Percentiles rank a stretch among this genome's conserved stretches.
Evolutionary conservation across 2,888 invertebrate genomes (phyloP).

Genomic region (Lepidochrysops patricia): DNA sequence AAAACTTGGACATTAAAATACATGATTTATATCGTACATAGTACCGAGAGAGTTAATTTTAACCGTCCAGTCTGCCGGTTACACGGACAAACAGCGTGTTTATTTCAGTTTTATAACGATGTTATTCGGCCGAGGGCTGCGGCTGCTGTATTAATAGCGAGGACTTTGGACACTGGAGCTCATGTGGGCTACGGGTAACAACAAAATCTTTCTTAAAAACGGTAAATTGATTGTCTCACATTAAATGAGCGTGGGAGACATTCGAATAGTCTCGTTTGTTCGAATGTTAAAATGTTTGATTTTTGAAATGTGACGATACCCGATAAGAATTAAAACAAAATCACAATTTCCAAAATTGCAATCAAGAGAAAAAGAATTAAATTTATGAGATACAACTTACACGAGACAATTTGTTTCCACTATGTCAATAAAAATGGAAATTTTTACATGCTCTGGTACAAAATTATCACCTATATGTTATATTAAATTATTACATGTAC

Average conservation of each 20-base stretch:
- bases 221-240: no score
- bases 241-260: no score
- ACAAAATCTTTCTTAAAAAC: background rate
- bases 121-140: background rate
- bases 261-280: no score
- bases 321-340: no score
- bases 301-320: no score
- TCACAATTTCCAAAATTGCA: background rate
- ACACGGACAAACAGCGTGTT: background rate
- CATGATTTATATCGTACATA: no score
- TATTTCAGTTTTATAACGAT: slow-evolving; percentile 3
- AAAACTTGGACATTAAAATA: no score
- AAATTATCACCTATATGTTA: background rate
- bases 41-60: background rate
- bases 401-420: background rate
- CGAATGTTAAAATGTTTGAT: no score
- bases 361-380: background rate
- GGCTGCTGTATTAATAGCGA: background rate
- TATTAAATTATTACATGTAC: background rate
- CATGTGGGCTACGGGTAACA: background rate
- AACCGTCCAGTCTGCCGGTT: background rate
- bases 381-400: background rate
- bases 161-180: background rate
- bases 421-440: background rate
- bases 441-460: background rate